Evolutionary conservation across 1,140 invertebrate species (phyloP).

Genomic region (Diachasmimorpha longicaudata): DNA sequence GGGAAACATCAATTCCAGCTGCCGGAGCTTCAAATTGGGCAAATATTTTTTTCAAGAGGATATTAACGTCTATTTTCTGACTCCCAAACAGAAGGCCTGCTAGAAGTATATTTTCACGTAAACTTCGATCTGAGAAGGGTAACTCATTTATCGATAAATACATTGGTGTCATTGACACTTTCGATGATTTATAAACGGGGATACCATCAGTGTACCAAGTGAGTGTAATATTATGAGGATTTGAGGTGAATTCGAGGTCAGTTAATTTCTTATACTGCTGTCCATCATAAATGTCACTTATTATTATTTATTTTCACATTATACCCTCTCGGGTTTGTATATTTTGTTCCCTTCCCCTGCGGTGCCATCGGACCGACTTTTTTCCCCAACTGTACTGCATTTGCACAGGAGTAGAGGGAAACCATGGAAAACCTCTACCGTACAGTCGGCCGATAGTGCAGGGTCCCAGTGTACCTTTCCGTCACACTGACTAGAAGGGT

Average conservation of each 20-base stretch:
- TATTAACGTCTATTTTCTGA: neutral
- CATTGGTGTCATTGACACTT: neutral
- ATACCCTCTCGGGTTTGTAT: too few relatives aligned
- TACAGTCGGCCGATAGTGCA: too few relatives aligned
- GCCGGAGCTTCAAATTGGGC: neutral
- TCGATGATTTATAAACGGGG: neutral
- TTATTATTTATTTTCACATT: too few relatives aligned
- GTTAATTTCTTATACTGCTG: neutral
- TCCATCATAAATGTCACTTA: constrained; percentile 26
- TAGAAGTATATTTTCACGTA: neutral
- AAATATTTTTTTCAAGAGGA: neutral
- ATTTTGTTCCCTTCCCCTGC: too few relatives aligned
- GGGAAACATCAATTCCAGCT: neutral
- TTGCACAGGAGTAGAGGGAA: too few relatives aligned
- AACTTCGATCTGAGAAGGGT: neutral
- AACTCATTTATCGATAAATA: neutral
- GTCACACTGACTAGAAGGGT: too few relatives aligned
- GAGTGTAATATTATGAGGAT: constrained; percentile 1
- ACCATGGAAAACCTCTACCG: too few relatives aligned
- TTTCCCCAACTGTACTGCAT: too few relatives aligned
- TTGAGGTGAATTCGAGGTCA: neutral
- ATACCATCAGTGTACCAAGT: neutral
- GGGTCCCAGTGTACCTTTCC: too few relatives aligned
- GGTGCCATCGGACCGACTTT: too few relatives aligned
- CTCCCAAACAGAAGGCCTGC: neutral